Evolutionary conservation across 2,888 invertebrate species (phyloP), one percentile per base, ranked within the genome.

Genomic region (Athetis lepigone): DNA sequence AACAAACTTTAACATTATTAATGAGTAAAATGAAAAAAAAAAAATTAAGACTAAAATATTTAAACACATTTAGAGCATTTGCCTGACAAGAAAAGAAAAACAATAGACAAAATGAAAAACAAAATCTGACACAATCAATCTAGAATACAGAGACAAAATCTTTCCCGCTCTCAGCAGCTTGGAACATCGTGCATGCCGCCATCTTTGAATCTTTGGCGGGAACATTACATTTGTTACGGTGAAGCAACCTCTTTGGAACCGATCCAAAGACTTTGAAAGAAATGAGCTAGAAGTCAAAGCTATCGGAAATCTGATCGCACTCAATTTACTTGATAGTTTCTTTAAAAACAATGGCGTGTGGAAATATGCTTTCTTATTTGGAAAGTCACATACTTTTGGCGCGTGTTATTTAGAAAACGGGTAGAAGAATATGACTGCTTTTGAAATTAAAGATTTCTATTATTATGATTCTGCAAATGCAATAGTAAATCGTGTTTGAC

Each of bases 181-280:
- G 39, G 27, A 51, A 45, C 23, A n/a, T 43, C 21, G 52, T 23
- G 52, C 25, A 56, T 23, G 56, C 36, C 47, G 39, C 49, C 43
- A 73, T 57, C 21, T 70, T 65, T 66, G 16, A 55, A 66, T 70
- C 55, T 52, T 43, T 18, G 18, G 27, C 19, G 42, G 42, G n/a
- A 50, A 54, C 46, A 43, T 54, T 40, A 61, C 69, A 64, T 75
- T 76, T 67, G 49, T 73, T 67, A 61, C 52, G 40, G 29, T 25
- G 19, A 46, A 21, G 60, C 11, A 74, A 70, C 55, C 58, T 63
- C 57, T 52, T 80, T 83, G 84, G 81, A 78, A 45, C 27, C 13
- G 46, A 50, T 74, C 78, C 82, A 82, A 83, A 78, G 72, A 56
- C 57, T 67, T 58, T 42, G 49, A 51, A 69, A 62, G 59, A 75